Conservation (phyloP, 2,888 invertebrate species). For the Ectemnius continuus region DNA sequence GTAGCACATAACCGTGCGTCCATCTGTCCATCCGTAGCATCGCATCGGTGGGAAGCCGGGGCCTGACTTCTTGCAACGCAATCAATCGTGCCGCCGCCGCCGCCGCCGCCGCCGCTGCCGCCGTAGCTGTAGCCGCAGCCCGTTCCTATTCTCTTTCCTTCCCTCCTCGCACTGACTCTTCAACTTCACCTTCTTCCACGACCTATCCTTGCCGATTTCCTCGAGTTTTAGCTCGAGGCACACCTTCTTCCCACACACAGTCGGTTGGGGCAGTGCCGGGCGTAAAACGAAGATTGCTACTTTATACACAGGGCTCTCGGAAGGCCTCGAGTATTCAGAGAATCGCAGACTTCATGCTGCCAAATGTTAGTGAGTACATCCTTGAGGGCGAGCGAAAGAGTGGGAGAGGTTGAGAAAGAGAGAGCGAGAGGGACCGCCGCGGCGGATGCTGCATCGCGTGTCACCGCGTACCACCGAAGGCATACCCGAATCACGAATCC, state of each 20-base stretch:
- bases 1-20: conserved; percentile 71
- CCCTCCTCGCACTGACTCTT: conserved; percentile 13
- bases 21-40: conserved; percentile 66
- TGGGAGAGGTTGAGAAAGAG: conserved; percentile 3
- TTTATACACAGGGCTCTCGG: too few relatives aligned
- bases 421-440: not conserved
- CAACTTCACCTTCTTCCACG: conserved; percentile 35
- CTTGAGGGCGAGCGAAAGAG: conserved; percentile 24
- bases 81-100: conserved; percentile 72
- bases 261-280: not conserved
- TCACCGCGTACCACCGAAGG: conserved; percentile 26
- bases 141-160: conserved; percentile 46
- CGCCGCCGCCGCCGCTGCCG: conserved; percentile 51
- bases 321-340: too few relatives aligned
- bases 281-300: too few relatives aligned
- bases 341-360: not conserved
- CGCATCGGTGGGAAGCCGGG: conserved; percentile 64
- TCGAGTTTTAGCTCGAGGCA: not conserved
- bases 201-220: not conserved
- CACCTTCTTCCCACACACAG: not conserved
- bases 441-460: conserved; percentile 15
- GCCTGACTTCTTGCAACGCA: conserved; percentile 70
- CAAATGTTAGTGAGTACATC: not conserved
- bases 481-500: conserved; percentile 24
- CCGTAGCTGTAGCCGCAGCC: conserved; percentile 45